A percentile compares a stretch with the other conserved stretches of the same genome.
Conservation (phyloP, 2,888 invertebrate genomes). For the Dromius quadrimaculatus region DNA sequence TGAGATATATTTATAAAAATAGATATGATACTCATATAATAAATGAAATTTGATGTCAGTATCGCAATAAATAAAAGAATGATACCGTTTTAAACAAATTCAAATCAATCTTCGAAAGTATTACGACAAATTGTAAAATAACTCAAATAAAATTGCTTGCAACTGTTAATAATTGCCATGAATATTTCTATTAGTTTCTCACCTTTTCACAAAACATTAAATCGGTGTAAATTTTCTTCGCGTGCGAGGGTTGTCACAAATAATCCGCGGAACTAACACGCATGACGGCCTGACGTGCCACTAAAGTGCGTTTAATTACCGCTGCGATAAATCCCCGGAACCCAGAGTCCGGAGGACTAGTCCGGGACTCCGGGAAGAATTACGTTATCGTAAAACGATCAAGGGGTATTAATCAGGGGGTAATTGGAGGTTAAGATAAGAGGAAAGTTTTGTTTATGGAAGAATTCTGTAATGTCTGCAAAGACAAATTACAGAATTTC, state of each 20-base stretch:
- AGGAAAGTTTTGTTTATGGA: too few relatives aligned
- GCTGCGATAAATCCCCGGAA: constrained; percentile 1
- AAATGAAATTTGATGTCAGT: too few relatives aligned
- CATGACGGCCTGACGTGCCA: constrained; percentile 1
- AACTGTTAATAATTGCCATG: too few relatives aligned
- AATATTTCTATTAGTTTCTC: background rate
- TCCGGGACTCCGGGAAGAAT: background rate
- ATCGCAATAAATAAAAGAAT: too few relatives aligned
- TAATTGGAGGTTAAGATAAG: background rate
- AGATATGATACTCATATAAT: too few relatives aligned
- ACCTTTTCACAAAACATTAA: constrained; percentile 24
- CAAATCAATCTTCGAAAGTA: too few relatives aligned
- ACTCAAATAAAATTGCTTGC: too few relatives aligned
- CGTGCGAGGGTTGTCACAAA: constrained; percentile 5
- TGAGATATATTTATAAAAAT: too few relatives aligned
- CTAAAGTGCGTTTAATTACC: constrained; percentile 8
- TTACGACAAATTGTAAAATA: too few relatives aligned
- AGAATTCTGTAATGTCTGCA: too few relatives aligned
- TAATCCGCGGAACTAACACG: constrained; percentile 8
- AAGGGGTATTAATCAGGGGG: background rate
- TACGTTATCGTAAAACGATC: background rate
- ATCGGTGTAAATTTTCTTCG: constrained; percentile 20
- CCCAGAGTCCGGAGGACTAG: background rate
- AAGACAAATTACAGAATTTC: too few relatives aligned
- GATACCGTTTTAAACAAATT: too few relatives aligned